Conservation (phyloP, 2,888 invertebrate species). For the Uropetala carovei region DNA sequence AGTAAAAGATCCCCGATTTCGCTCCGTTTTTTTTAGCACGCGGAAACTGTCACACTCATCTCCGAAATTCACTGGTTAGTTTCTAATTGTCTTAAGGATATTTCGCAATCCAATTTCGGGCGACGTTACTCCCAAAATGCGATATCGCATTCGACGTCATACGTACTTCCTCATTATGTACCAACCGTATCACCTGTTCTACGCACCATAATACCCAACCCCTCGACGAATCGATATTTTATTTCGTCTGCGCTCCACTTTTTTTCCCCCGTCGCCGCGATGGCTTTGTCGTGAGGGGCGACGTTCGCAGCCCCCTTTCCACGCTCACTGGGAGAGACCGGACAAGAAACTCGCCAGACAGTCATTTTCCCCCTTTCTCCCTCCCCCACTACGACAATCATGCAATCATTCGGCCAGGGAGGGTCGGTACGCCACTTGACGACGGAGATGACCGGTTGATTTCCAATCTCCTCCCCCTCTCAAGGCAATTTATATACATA, state of each 20-base stretch:
- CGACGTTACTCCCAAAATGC: too few species aligned
- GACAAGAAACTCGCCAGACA: slow-evolving; percentile 17
- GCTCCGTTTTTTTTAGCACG: too few species aligned
- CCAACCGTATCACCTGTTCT: background rate
- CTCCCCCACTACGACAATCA: background rate
- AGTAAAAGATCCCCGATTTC: too few species aligned
- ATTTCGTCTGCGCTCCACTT: background rate
- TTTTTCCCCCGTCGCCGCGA: background rate
- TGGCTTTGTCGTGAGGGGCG: background rate
- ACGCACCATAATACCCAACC: background rate
- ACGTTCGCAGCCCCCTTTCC: background rate
- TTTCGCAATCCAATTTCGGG: too few species aligned
- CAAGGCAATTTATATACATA: background rate
- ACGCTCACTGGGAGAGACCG: background rate
- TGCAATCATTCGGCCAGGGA: background rate
- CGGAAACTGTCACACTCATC: too few species aligned
- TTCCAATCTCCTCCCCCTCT: background rate
- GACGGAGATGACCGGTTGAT: slow-evolving; percentile 21
- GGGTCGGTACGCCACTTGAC: background rate
- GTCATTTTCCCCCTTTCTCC: background rate
- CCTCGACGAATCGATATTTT: background rate
- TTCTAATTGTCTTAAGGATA: too few species aligned
- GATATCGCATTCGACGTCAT: too few species aligned
- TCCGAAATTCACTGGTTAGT: too few species aligned
- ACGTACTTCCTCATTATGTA: background rate